Conservation (phyloP, 2,113 vertebrate species). For the Rhombomys opimus region DNA sequence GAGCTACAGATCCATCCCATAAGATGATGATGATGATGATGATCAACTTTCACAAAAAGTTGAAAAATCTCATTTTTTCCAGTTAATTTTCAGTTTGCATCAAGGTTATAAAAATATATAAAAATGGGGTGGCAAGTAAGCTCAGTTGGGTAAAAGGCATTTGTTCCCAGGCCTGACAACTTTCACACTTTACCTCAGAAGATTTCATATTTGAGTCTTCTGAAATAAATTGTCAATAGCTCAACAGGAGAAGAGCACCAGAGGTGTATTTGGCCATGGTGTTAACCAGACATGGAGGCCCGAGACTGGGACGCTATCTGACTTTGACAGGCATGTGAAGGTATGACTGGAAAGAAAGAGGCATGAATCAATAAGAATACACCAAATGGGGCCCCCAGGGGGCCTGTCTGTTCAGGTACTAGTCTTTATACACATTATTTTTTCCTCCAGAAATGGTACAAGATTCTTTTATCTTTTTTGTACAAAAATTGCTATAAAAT, state of each 20-base stretch:
- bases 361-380: background rate
- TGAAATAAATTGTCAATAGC: background rate
- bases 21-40: too few relatives aligned
- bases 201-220: background rate
- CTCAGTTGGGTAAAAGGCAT: background rate
- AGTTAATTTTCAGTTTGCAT: background rate
- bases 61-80: background rate
- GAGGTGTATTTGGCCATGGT: background rate
- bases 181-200: background rate
- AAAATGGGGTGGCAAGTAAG: too few relatives aligned
- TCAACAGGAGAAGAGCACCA: background rate
- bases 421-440: background rate
- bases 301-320: background rate
- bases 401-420: background rate
- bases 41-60: background rate
- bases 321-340: rapidly evolving
- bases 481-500: background rate
- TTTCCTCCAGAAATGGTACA: background rate
- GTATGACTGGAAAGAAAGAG: background rate
- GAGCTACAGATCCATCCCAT: background rate
- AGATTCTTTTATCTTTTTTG: background rate
- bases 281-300: background rate
- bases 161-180: background rate
- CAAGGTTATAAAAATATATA: background rate
- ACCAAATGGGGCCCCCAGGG: background rate